Base-by-base conservation (phyloP, 2,888 invertebrate genomes). In the Protophormia terraenovae region DNA sequence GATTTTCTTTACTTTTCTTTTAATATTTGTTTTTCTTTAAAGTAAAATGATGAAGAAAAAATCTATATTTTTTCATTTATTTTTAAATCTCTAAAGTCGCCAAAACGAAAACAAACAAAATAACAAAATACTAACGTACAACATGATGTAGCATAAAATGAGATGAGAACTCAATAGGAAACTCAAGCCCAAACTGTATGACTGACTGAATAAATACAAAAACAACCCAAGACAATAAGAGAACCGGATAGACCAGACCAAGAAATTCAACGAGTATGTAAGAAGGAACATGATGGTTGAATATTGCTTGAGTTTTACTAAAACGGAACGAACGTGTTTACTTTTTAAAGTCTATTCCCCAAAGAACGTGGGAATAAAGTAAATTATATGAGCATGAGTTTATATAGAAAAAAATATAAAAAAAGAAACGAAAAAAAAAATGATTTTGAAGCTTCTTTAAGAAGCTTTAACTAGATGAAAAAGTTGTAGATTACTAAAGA, bases 1-100 rank as follows among this genome's bases (percentile, higher is more conserved):
- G 24, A 27, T 19, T 53, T 27, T 47, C 22, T n/a, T n/a, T 38
- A 53, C 10, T 6, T 50, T 19, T 35, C 16, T n/a, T 35, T 38
- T 24, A n/a, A 2, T 24, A 10, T 47, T 55, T 69, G 7, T 14
- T 71, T 71, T 35, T 6, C 24, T 24, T 64, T 24, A 66, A 58
- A 32, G 16, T 22, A 32, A 22, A 29, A 29, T 8, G 5, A 27
- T 1, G 4, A n/a, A 5, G 53, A 55, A 62, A 76, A 69, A 62
- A 19, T 73, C 38, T 55, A 71, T 67, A 77, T 60, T 76, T 80
- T 55, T 72, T 72, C 38, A 55, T 76, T 81, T 60, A 55, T 69
- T 82, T n/a, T 72, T 64, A 71, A 85, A 75, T 85, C 82, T 85
- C 82, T 75, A 69, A 82, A 85, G 85, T 71, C 78, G 72, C 73